Percentiles rank a stretch among this genome's conserved stretches.
These are phyloP conservation scores for Meloe dianella DNA, from an alignment of 2,888 invertebrate species.

Conservation along the genomic window DNA sequence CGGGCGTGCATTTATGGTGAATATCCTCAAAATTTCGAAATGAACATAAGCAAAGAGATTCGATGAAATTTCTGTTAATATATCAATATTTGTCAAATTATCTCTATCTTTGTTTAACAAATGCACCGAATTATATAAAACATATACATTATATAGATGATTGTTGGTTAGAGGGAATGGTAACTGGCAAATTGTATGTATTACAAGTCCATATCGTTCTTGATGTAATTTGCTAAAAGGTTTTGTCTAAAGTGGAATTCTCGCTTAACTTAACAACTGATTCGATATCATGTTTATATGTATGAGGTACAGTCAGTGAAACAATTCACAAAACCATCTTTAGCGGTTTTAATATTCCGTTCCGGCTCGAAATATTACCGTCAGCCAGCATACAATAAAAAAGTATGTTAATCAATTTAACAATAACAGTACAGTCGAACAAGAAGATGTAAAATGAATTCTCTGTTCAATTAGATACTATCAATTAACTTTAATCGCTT, in stretches of 20 bases:
- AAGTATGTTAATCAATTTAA: background rate
- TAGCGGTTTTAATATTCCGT: constrained; percentile 14
- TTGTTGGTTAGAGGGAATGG: background rate
- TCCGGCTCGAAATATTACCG: background rate
- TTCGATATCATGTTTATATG: constrained; percentile 62
- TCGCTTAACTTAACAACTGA: constrained; percentile 61
- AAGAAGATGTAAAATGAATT: background rate
- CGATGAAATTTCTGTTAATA: background rate
- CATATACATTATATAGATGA: background rate
- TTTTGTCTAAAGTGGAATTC: constrained; percentile 61
- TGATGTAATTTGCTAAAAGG: constrained; percentile 61
- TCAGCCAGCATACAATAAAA: background rate
- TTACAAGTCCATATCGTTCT: constrained; percentile 44
- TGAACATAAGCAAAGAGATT: too few relatives aligned
- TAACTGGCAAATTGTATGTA: constrained; percentile 49
- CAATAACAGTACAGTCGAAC: background rate
- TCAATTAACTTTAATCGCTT: background rate
- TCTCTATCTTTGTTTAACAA: background rate
- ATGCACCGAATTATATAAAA: background rate
- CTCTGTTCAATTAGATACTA: background rate
- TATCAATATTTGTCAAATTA: background rate
- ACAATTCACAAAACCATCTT: constrained; percentile 21
- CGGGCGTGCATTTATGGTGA: background rate
- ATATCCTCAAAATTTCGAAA: too few relatives aligned
- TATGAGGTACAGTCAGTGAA: constrained; percentile 53